Percentiles rank a stretch among this genome's conserved stretches.
These are phyloP conservation scores for Herminia tarsipennalis DNA, from an alignment of 2,888 invertebrate species.

Conservation along the genomic window DNA sequence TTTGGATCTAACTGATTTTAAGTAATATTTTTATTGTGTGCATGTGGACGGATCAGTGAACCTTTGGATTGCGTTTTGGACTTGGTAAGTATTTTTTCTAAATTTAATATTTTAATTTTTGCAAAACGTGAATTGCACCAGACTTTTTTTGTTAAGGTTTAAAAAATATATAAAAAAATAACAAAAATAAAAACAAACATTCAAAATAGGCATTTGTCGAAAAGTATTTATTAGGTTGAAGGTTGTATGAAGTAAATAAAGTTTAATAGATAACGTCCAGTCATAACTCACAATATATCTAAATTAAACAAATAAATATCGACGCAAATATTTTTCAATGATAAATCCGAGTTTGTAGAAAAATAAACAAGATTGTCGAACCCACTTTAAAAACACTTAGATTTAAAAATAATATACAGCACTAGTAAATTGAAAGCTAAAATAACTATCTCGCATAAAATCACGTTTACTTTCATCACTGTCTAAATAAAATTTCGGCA, in stretches of 20 bases:
- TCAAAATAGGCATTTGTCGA: neutral
- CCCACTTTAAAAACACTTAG: constrained; percentile 12
- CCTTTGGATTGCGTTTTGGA: constrained; percentile 83
- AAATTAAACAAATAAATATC: constrained; percentile 24
- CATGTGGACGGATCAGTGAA: constrained; percentile 74
- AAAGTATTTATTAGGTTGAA: constrained; percentile 10
- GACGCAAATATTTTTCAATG: constrained; percentile 21
- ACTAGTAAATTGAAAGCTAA: constrained; percentile 31
- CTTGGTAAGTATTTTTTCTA: constrained; percentile 62
- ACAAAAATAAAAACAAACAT: constrained; percentile 6
- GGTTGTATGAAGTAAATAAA: constrained; percentile 6
- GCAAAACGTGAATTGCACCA: neutral
- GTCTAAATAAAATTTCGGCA: constrained; percentile 20
- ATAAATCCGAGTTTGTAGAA: constrained; percentile 24
- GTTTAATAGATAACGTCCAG: constrained; percentile 20
- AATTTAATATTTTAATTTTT: constrained; percentile 13
- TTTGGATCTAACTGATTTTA: constrained; percentile 48
- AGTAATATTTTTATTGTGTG: constrained; percentile 57
- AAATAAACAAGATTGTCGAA: constrained; percentile 22
- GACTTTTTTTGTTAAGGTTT: neutral
- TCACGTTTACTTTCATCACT: constrained; percentile 38
- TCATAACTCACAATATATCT: constrained; percentile 16
- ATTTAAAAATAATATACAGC: constrained; percentile 7
- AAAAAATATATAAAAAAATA: constrained; percentile 6
- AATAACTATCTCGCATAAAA: constrained; percentile 23